Base-by-base conservation (phyloP, 1,140 invertebrate genomes). In the Ctenoplectra terminalis region DNA sequence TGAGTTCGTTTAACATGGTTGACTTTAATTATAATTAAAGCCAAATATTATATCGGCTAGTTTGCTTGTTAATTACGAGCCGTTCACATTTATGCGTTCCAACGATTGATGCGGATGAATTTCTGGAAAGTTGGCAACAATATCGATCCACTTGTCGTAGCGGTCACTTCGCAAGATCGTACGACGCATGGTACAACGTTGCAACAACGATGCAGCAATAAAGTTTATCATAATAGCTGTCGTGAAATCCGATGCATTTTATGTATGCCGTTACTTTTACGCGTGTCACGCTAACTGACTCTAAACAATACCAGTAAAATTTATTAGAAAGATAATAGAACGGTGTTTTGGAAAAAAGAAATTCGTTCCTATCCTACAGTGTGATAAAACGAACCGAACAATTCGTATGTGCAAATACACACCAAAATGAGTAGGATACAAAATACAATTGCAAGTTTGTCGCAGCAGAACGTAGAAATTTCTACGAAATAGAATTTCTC, bases 151-250 rank as follows among this genome's bases (percentile, higher is more conserved):
- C 9, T 48, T 20, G 23, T 40, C 34, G 11, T 46, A n/a, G 74
- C 11, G 34, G n/a, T 40, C 48, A 20, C 46, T 64, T 64, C n/a
- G 74, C 37, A 15, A 26, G n/a, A 43, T 56, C 48, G 61, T 31
- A n/a, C 26, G 31, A 43, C 1, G 20, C 4, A 20, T n/a, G 37
- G 54, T 54, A 40, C 29, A 29, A 52, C 26, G 58, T 73, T 34
- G 13, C 48, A 1, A 50, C 34, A 26, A 50, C 31, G 31, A 29
- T n/a, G 43, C 54, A 4, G 20, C 34, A 6, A 60, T 71, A 48
- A 71, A 71, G 23, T 78, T 71, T 71, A 78, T 71, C 66, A 52
- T 61, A 71, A 71, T 78, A 20, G 54, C 17, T 15, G 26, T 17
- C 15, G 31, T 78, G 60, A 78, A 78, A 70, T 60, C 52, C 50